Percentiles rank a stretch among this genome's conserved stretches.
Conservation (phyloP, 2,797 vertebrate species). For the Bradypodion ventrale region DNA sequence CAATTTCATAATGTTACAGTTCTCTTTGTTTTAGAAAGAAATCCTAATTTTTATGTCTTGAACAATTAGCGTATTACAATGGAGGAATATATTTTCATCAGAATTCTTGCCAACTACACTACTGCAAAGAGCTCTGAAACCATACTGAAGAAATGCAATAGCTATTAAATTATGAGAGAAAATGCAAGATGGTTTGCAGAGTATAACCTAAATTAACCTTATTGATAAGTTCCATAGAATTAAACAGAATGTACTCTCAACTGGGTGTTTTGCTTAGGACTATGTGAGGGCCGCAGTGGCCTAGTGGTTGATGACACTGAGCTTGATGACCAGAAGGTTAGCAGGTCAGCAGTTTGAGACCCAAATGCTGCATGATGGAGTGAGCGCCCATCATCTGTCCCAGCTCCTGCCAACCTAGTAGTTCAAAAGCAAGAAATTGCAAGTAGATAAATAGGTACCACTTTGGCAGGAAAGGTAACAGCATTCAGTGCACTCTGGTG, state of each 20-base stretch:
- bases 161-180: neutral
- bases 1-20: neutral
- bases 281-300: too few relatives aligned
- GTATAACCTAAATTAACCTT: neutral
- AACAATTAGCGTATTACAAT: neutral
- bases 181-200: neutral
- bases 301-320: too few relatives aligned
- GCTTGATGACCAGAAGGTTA: too few relatives aligned
- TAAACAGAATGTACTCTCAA: too few relatives aligned
- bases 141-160: neutral
- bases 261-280: neutral
- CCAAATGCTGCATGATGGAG: too few relatives aligned
- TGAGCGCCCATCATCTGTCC: too few relatives aligned
- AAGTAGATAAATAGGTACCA: too few relatives aligned
- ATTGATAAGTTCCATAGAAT: neutral
- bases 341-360: too few relatives aligned
- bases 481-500: too few relatives aligned
- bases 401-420: too few relatives aligned
- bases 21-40: neutral
- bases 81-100: neutral
- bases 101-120: neutral
- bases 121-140: neutral
- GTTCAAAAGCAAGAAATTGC: too few relatives aligned
- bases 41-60: neutral
- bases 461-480: too few relatives aligned